Base-by-base conservation (phyloP, 2,797 vertebrate genomes). In the Holocentrus rufus region DNA sequence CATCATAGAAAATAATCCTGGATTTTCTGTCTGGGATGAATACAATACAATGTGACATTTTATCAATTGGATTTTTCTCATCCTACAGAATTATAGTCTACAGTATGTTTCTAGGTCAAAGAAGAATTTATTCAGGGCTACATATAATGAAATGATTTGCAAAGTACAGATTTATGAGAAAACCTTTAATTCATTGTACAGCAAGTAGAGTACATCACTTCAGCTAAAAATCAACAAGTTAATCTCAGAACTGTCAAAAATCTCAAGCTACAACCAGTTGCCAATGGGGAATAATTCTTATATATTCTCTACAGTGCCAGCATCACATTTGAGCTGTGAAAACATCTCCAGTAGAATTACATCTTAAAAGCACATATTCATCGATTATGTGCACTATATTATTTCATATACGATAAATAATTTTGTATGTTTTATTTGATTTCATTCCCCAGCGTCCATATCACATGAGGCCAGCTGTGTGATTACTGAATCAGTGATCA, bases 151-250 rank as follows among this genome's bases (percentile, higher is more conserved):
- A 83, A 67, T 4, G 54, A 85, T 75, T 77, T 82, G 60, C 65
- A 79, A 68, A 80, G 58, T 62, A 76, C 57, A 84, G 69, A 84
- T 85, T 77, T 88, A 83, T 87, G 82, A 86, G 85, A 92, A 88
- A 90, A 84, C 22, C 65, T 92, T 92, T 90, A 86, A 87, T 92
- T 81, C 54, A 83, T 61, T 85, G 23, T 72, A 79, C 59, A 78
- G 18, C 42, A 23, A 69, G 58, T 72, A 69, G 54, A 73, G 58
- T 54, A 83, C 68, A 84, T 62, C 66, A 72, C 64, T 65, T 64
- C 23, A 57, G 55, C 82, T 77, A 85, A 59, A 27, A 69, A 72
- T 52, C 17, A 82, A 53, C 57, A 62, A 72, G 65, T 76, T 31
- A 83, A 81, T 76, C 87, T 36, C 69, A 77, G 58, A 60, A 58